These are phyloP conservation scores for Dendroctonus valens DNA, from an alignment of 1,140 invertebrate genomes.

Conservation along the genomic window DNA sequence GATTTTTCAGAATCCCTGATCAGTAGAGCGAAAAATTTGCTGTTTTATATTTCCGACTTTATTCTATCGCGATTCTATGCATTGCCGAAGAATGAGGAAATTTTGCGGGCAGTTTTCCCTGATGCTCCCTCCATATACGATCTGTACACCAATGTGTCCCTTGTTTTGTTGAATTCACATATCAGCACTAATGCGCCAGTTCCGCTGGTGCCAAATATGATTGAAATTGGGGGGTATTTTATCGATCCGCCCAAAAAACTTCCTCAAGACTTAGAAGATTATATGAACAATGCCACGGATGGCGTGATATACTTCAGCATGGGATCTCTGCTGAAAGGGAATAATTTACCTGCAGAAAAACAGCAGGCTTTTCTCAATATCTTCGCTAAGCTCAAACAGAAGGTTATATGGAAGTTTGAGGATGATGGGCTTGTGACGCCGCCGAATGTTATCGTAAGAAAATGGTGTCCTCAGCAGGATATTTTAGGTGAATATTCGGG, in stretches of 20 bases:
- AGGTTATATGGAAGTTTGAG: conserved; percentile 57
- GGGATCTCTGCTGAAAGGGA: conserved; percentile 59
- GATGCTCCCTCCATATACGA: conserved; percentile 53
- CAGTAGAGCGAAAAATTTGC: conserved; percentile 41
- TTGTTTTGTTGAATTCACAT: conserved; percentile 54
- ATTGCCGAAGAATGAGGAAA: no score
- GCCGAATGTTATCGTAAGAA: conserved; percentile 27
- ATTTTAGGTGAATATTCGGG: conserved; percentile 48
- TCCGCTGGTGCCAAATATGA: conserved; percentile 52
- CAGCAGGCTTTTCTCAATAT: conserved; percentile 49
- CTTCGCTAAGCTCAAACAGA: conserved; percentile 54
- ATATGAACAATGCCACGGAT: conserved; percentile 53
- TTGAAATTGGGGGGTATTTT: conserved; percentile 53
- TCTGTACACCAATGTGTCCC: conserved; percentile 54
- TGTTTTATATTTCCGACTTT: no score
- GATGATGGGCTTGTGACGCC: conserved; percentile 43
- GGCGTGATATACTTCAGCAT: conserved; percentile 64
- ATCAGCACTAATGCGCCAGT: conserved; percentile 38
- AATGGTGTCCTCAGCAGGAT: conserved; percentile 35
- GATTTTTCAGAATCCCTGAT: conserved; percentile 5
- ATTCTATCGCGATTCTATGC: no score
- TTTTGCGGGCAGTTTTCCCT: conserved; percentile 49
- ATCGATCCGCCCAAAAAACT: conserved; percentile 46
- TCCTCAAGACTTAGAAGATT: conserved; percentile 53
- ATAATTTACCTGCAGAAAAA: conserved; percentile 51